Evolutionary conservation across 1,140 invertebrate species (phyloP), one percentile per base, ranked within the genome.

Genomic region (Acyrthosiphon pisum): DNA sequence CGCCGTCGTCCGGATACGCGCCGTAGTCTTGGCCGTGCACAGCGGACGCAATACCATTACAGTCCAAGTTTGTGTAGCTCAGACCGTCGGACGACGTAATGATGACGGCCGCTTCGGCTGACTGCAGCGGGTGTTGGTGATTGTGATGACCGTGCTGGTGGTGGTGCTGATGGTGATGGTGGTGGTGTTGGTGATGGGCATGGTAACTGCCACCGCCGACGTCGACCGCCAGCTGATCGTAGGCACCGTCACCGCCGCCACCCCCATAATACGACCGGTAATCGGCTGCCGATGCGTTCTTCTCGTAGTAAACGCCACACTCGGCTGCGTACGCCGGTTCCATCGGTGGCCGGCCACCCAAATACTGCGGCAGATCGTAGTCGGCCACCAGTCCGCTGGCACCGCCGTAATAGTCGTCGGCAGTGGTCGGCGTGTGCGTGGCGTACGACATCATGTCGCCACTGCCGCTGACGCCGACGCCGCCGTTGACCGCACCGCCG

Each of bases 31-130:
- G 93, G 4, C 68, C 48, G 53, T 90, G 88, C 9, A 90, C 88
- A 50, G 37, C 68, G 26, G 89, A 84, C 7, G 46, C n/a, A 26
- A 83, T 81, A 23, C 81, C 91, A 7, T 95, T 94, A 94, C 98
- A 98, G 95, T 99, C 98, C 94, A 99, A 95, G 95, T 98, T 98
- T 0, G 98, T 98, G 95, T 99, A 99, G 95, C 98, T 98, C 83
- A 98, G 95, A 0, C 98, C 98, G 93, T 97, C 97, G 94, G 98
- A 97, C 0, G 97, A 97, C 94, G 97, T 98, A 89, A 98, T 98
- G 37, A 98, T 98, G 35, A 91, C 93, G 46, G 93, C 92, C 46
- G 88, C 92, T 60, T 93, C 90, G n/a, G 89, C 88, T 30, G 91
- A 93, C 30, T 93, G 93, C 50, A 83, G 41, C 50, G 90, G 50